Evolutionary conservation across 2,888 invertebrate genomes (phyloP), one percentile per base, ranked within the genome.

Genomic region (Eucriotettix oculatus): DNA sequence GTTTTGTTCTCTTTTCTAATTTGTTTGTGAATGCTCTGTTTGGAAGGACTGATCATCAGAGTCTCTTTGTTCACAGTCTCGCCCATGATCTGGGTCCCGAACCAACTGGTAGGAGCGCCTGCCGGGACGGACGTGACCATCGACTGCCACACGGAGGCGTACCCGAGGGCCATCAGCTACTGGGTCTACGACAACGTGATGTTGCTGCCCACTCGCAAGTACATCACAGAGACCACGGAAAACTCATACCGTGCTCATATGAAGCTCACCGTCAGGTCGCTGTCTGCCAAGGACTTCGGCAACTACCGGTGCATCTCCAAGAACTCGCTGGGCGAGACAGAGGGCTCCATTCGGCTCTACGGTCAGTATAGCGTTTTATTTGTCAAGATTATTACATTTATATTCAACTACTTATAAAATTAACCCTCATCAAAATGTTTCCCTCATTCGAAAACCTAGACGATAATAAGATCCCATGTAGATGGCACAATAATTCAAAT

Each of bases 61-160:
- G n/a, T 29, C 29, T 29, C n/a, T 29, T 7, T 29, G 29, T 29
- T 7, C 77, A 40, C 77, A 93, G 93, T 93, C 77, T 87, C 90
- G 0, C 93, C 93, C 58, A 90, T 92, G 89, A 91, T 93, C 71
- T 92, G 90, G 87, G 91, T 93, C 65, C 91, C 92, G 60, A 93
- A 92, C 79, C 92, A 93, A 77, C 79, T 93, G 74, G 91, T 93
- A 64, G 92, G 93, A 1, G 92, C 92, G 42, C 92, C 92, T 62
- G 83, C 87, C 61, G 90, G 90, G 64, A 91, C 91, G 57, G 90
- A 92, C 77, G 92, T 92, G 65, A 90, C 90, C 56, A 86, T 94
- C 69, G 92, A 92, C 78, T 94, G 94, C 73, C 90, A 91, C 73
- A 90, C 92, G 17, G 94, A 94, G 73, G 92, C 93, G 58, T 88